A percentile compares a stretch with the other conserved stretches of the same genome.
Conservation (phyloP, 2,888 invertebrate species). For the Galeruca laticollis region DNA sequence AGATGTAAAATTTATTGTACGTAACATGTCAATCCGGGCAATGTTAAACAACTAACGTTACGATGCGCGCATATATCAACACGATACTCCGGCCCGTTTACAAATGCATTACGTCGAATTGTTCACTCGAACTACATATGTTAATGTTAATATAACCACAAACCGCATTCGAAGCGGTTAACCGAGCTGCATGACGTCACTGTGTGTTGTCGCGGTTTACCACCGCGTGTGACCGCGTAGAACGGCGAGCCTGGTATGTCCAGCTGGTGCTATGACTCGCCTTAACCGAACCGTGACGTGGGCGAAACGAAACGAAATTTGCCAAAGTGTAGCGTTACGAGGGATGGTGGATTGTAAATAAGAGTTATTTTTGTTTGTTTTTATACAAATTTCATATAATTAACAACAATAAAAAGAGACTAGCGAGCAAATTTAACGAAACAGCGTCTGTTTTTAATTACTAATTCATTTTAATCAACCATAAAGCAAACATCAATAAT, state of each 20-base stretch:
- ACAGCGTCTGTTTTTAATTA: too few relatives aligned
- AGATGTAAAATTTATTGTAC: constrained; percentile 43
- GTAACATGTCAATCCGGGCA: constrained; percentile 41
- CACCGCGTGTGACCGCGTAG: constrained; percentile 52
- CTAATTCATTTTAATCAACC: too few relatives aligned
- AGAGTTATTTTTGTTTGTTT: too few relatives aligned
- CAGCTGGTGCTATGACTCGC: background rate
- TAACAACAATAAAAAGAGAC: too few relatives aligned
- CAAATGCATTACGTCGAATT: constrained; percentile 58
- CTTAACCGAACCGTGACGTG: background rate
- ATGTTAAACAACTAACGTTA: constrained; percentile 40
- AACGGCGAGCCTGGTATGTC: constrained; percentile 15
- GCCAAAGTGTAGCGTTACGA: background rate
- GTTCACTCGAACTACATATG: constrained; percentile 58
- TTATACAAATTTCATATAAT: too few relatives aligned
- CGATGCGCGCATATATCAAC: constrained; percentile 49
- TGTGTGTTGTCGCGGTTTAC: constrained; percentile 59
- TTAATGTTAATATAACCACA: constrained; percentile 61
- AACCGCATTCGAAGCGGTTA: constrained; percentile 57
- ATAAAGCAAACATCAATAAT: too few relatives aligned
- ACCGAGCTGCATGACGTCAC: constrained; percentile 60
- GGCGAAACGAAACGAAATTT: background rate
- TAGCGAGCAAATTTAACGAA: too few relatives aligned
- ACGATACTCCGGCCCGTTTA: constrained; percentile 47
- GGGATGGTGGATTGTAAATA: background rate